phyloP scores from a whole-genome alignment of 2,888 invertebrate genomes.

The Synanthedon tipuliformis region DNA sequence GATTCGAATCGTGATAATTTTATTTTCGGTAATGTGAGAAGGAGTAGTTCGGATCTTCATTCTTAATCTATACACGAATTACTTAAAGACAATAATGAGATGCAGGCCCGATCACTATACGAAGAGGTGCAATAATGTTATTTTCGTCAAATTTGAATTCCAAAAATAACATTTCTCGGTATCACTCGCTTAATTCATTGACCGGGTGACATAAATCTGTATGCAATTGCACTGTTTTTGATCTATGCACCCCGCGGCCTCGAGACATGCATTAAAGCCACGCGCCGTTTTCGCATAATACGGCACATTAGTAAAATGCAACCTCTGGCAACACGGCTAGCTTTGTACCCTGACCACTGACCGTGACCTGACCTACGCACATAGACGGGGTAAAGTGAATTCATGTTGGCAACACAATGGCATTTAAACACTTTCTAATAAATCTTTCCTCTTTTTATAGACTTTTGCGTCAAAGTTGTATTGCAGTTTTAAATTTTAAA shows the following conservation, averaged over 20 bases:
- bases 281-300: slow-evolving; percentile 19
- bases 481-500: too few relatives aligned
- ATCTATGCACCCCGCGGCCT: slow-evolving; percentile 14
- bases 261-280: slow-evolving; percentile 26
- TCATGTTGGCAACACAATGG: neutral
- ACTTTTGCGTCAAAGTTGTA: too few relatives aligned
- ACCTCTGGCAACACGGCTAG: neutral
- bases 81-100: too few relatives aligned
- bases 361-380: slow-evolving; percentile 20
- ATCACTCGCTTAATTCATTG: neutral
- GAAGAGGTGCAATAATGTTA: too few relatives aligned
- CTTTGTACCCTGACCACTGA: slow-evolving; percentile 3
- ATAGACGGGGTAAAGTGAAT: neutral
- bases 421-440: neutral
- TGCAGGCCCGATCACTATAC: too few relatives aligned
- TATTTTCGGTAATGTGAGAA: too few relatives aligned
- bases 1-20: too few relatives aligned
- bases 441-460: neutral
- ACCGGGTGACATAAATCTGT: slow-evolving; percentile 4
- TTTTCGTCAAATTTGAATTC: too few relatives aligned
- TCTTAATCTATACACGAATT: too few relatives aligned
- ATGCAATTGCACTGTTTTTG: slow-evolving; percentile 1
- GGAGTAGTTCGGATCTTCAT: too few relatives aligned
- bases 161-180: neutral
- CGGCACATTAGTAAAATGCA: neutral